These are phyloP conservation scores for Mantis religiosa DNA, from an alignment of 2,888 invertebrate genomes.

Conservation along the genomic window DNA sequence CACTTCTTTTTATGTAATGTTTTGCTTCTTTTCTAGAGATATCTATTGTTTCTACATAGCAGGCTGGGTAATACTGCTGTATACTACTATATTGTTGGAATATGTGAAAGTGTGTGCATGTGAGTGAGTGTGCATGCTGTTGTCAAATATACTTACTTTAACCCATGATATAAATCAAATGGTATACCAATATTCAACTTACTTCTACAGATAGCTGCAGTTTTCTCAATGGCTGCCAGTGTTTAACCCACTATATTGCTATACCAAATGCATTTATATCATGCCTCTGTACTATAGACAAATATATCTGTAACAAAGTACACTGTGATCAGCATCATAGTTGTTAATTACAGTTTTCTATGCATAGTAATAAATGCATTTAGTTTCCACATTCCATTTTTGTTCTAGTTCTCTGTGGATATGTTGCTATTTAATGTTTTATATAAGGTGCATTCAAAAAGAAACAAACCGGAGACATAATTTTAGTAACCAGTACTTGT, in stretches of 20 bases:
- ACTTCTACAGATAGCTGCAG: background rate
- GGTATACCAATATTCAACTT: background rate
- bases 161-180: background rate
- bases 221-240: background rate
- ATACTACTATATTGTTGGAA: background rate
- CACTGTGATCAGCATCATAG: background rate
- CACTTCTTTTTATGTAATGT: background rate
- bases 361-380: background rate
- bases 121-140: background rate
- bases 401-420: background rate
- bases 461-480: no score
- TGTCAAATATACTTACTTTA: background rate
- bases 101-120: background rate
- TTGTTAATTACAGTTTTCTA: background rate
- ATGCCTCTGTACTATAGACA: background rate
- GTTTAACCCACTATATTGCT: background rate
- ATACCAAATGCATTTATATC: background rate
- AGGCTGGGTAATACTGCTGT: background rate
- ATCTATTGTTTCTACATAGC: background rate
- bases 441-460: no score
- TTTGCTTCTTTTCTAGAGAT: background rate
- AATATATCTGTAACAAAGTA: background rate
- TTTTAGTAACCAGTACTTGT: no score
- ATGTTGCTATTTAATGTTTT: background rate
- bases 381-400: background rate